Evolutionary conservation across 2,113 vertebrate species (phyloP).

Genomic region (Manacus vitellinus): DNA sequence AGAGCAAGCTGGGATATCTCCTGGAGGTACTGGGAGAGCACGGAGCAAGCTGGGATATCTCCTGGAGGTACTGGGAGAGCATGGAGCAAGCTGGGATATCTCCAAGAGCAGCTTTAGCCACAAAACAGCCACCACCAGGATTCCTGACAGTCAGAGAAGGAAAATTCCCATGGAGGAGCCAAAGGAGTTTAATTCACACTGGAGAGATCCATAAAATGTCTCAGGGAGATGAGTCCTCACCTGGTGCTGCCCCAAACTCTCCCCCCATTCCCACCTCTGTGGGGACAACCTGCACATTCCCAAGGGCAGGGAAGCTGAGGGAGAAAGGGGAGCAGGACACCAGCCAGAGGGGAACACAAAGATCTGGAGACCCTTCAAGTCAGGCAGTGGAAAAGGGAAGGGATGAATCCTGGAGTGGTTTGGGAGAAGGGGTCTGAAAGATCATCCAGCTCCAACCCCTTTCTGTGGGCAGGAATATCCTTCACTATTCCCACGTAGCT

Average conservation of each 20-base stretch:
- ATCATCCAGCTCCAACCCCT: neutral
- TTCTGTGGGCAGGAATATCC: neutral
- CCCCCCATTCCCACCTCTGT: neutral
- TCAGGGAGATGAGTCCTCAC: neutral
- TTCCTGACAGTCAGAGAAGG: neutral
- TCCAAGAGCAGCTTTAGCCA: neutral
- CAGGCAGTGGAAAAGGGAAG: fast-evolving
- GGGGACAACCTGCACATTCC: neutral
- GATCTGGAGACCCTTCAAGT: fast-evolving
- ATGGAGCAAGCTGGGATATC: neutral
- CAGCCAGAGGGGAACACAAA: neutral
- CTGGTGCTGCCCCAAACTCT: neutral
- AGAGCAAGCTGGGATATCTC: neutral
- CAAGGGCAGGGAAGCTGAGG: neutral
- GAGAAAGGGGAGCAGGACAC: neutral
- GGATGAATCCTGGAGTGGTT: neutral
- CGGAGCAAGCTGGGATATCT: neutral
- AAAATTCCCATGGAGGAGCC: neutral
- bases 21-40: neutral
- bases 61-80: neutral
- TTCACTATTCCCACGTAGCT: fast-evolving
- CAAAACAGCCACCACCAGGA: neutral
- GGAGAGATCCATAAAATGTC: fast-evolving
- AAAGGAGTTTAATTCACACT: neutral
- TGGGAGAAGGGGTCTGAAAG: neutral